These are phyloP conservation scores for Dasypogon diadema DNA, from an alignment of 2,888 invertebrate species.

Conservation along the genomic window DNA sequence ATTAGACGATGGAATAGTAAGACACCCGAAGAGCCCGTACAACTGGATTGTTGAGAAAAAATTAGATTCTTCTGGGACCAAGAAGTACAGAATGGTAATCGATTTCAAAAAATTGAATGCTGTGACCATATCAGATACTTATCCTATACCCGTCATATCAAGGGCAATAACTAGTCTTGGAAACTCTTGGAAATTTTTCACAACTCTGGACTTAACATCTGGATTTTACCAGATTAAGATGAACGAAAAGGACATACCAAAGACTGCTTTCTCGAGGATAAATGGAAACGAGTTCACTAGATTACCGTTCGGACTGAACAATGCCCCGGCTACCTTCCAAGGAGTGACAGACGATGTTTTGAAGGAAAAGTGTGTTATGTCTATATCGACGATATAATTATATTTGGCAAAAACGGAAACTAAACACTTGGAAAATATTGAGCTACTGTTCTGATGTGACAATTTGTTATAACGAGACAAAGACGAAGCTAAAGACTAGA, in stretches of 20 bases:
- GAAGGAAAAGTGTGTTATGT: slow-evolving; percentile 54
- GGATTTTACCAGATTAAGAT: slow-evolving; percentile 54
- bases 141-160: slow-evolving; percentile 30
- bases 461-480: too few species aligned
- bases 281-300: slow-evolving; percentile 55
- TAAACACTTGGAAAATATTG: slow-evolving; percentile 52
- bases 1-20: slow-evolving; percentile 57
- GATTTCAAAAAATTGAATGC: slow-evolving; percentile 39
- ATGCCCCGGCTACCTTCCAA: slow-evolving; percentile 54
- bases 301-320: slow-evolving; percentile 49
- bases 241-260: slow-evolving; percentile 45
- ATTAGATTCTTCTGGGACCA: slow-evolving; percentile 55
- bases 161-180: slow-evolving; percentile 40
- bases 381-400: slow-evolving; percentile 57
- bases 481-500: too few species aligned
- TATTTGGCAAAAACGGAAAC: slow-evolving; percentile 51
- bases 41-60: slow-evolving; percentile 59
- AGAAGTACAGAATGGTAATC: slow-evolving; percentile 36
- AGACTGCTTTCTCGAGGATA: slow-evolving; percentile 54
- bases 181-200: slow-evolving; percentile 43
- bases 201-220: slow-evolving; percentile 49
- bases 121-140: slow-evolving; percentile 30
- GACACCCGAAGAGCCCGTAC: slow-evolving; percentile 58
- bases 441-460: too few species aligned
- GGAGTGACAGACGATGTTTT: slow-evolving; percentile 46